phyloP scores from a whole-genome alignment of 2,888 invertebrate genomes.

The Tetranychus truncatus region DNA sequence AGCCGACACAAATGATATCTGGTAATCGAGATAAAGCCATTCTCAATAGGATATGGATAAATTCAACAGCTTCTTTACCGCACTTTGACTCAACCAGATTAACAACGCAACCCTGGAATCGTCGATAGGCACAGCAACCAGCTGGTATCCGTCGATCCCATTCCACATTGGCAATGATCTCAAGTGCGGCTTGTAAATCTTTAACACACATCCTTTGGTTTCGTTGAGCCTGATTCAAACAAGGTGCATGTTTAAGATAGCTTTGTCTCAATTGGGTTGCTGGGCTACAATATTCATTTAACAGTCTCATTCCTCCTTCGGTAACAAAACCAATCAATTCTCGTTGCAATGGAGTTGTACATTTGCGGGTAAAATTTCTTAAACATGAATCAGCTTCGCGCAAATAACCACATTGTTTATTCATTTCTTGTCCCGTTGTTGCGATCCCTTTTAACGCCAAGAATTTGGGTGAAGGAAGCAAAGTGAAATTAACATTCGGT shows the following conservation, averaged over 20 bases:
- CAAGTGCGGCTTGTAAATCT: constrained; percentile 27
- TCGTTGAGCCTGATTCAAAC: constrained; percentile 24
- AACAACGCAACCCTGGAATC: constrained; percentile 23
- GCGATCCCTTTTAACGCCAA: constrained; percentile 22
- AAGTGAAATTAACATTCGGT: too few relatives aligned
- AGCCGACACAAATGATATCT: constrained; percentile 27
- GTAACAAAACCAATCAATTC: constrained; percentile 27
- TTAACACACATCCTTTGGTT: constrained; percentile 22
- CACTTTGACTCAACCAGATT: constrained; percentile 26
- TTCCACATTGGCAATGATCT: constrained; percentile 22
- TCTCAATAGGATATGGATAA: constrained; percentile 25
- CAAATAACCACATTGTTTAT: constrained; percentile 27
- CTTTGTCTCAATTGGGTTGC: constrained; percentile 24
- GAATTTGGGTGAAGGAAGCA: background rate
- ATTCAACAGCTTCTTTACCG: constrained; percentile 27
- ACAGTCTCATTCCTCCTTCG: constrained; percentile 26
- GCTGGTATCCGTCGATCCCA: constrained; percentile 27
- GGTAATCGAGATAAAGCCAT: constrained; percentile 27
- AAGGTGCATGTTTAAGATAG: constrained; percentile 27
- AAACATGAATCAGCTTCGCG: constrained; percentile 27
- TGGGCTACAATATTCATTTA: constrained; percentile 26
- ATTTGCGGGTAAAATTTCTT: constrained; percentile 25
- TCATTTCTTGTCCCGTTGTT: constrained; percentile 25
- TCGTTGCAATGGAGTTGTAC: constrained; percentile 26
- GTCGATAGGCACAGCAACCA: constrained; percentile 25